Evolutionary conservation across 2,888 invertebrate genomes (phyloP), one percentile per base, ranked within the genome.

Genomic region (Cheilosia vernalis): DNA sequence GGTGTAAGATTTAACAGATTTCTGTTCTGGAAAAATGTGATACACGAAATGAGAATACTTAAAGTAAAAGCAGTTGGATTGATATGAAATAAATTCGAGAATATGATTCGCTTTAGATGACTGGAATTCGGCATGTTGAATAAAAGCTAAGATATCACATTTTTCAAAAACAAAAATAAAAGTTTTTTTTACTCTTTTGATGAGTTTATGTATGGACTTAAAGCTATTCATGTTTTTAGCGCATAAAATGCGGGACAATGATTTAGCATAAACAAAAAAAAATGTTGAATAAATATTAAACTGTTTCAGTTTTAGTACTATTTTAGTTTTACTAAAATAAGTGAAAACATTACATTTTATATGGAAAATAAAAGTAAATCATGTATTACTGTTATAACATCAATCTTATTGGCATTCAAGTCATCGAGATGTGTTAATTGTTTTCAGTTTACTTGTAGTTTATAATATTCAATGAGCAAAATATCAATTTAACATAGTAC

Each of bases 271-370:
- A 74, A 56, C 6, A 37, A 40, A 63, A 17, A 13, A n/a, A 49
- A 1, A 9, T 19, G 3, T 47, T 21, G 4, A 27, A n/a, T 7
- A 15, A 15, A 21, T 49, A 27, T 61, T 33, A 1, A 30, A 55
- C 27, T 4, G 13, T 58, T 40, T 58, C 9, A 55, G 84, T 80
- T 84, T 84, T 40, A 73, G 53, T 63, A 80, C 80, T 80, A 80
- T 84, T 84, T 84, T 84, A 84, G 84, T 70, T 80, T 40, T 66
- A 64, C 84, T 84, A 84, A 84, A 84, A 84, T 78, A 55, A 84
- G 84, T 84, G 58, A 83, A 83, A 83, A 83, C 83, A 58, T 63
- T 74, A 49, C 17, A 10, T 42, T 42, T 21, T 37, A 24, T 49
- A 21, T 21, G 24, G 15, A 33, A 53, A 37, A 37, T 13, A 13